Evolutionary conservation across 2,888 invertebrate genomes (phyloP).

Genomic region (Noctua janthina): DNA sequence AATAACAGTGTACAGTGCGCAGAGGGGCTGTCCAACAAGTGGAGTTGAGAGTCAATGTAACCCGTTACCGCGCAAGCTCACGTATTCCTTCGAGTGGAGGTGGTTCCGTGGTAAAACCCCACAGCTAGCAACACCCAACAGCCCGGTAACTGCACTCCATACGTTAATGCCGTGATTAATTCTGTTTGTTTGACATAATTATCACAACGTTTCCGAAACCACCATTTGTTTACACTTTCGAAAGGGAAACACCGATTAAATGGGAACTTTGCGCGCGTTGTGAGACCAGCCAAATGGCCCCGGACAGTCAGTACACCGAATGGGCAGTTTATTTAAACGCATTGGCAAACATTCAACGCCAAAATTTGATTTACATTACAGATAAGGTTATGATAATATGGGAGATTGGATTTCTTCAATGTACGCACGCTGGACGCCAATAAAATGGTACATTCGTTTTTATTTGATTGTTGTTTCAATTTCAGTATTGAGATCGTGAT

Average conservation of each 20-base stretch:
- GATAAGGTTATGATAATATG: slow-evolving; percentile 66
- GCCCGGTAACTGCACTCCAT: slow-evolving; percentile 50
- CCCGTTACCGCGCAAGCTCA: not conserved
- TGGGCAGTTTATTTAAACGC: slow-evolving; percentile 71
- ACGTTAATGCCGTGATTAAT: slow-evolving; percentile 62
- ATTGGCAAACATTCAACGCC: slow-evolving; percentile 77
- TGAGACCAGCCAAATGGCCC: slow-evolving; percentile 63
- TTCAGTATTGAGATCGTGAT: slow-evolving; percentile 38
- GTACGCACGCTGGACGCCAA: slow-evolving; percentile 38
- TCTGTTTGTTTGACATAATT: slow-evolving; percentile 66
- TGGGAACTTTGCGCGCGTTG: slow-evolving; percentile 53
- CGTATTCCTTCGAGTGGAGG: not conserved
- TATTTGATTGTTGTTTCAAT: slow-evolving; percentile 59
- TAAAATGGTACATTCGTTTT: slow-evolving; percentile 51
- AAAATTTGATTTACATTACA: slow-evolving; percentile 74
- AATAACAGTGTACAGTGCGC: too few species aligned
- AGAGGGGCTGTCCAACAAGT: not conserved
- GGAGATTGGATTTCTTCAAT: slow-evolving; percentile 52
- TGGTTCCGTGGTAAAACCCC: not conserved
- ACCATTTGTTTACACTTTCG: slow-evolving; percentile 60
- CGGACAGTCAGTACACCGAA: slow-evolving; percentile 61
- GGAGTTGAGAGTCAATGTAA: not conserved
- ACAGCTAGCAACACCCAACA: slow-evolving; percentile 36
- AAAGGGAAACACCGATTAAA: slow-evolving; percentile 60
- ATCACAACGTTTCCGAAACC: slow-evolving; percentile 54